Base-by-base conservation (phyloP, 2,797 vertebrate species). In the Sebastes cheni region DNA sequence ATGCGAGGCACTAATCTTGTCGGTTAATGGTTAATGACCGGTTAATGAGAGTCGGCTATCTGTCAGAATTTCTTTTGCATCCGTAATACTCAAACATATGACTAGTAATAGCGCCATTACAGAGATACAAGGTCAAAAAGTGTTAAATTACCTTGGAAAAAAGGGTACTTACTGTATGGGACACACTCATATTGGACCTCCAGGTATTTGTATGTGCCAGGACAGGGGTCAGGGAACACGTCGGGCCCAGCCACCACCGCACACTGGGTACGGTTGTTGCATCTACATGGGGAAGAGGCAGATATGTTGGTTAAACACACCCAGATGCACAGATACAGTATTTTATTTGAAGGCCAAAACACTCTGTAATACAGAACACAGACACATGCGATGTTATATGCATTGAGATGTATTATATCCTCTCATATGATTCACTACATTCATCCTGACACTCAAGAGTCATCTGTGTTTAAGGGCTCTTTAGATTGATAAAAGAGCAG, bases 171-270 rank as follows among this genome's bases (percentile, higher is more conserved):
- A 99, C 98, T 99, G 94, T 99, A 99, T 83, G 98, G 98, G 62
- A 99, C 98, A 85, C 98, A 99, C 93, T 99, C 98, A 12, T 99
- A 99, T 85, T 99, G 98, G 87, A 99, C 97, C 94, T 99, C 98
- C 87, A 99, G 94, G 94, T 99, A 99, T 88, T 99, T 99, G 92
- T 99, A 99, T 0, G 98, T 99, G 79, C 98, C 98, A 0, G 98
- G 98, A 84, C 98, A 99, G 0, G 98, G 98, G 84, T 99, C 98
- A 72, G 98, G 98, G 91, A 99, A 99, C 73, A 99, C 98, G 54
- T 99, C 98, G 1, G 98, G 98, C 67, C 98, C 98, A 1, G 98
- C 98, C 8, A 99, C 97, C 75, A 99, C 98, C 1, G 97, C 98
- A 88, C 98, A 99, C 86, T 99, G 98, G 8, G 98, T 99, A 70